Evolutionary conservation across 2,888 invertebrate species (phyloP), one percentile per base, ranked within the genome.

Genomic region (Terebella lapidaria): DNA sequence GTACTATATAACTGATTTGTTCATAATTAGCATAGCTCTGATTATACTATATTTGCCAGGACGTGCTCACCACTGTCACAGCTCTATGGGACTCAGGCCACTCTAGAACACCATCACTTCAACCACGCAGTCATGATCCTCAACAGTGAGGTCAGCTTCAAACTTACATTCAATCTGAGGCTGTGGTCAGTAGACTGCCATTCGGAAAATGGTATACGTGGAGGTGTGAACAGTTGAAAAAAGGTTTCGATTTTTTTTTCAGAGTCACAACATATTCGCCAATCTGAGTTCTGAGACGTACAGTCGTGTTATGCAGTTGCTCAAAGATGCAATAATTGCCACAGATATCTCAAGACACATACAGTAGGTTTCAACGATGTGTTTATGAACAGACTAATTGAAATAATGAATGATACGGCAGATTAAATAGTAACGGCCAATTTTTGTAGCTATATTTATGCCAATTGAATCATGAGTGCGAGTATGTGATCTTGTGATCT

Each of bases 271-370:
- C 68, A 82, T 84, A 52, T 83, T 84, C 71, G 77, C 80, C 28
- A 81, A 81, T 57, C 71, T 84, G 52, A 77, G 80, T 18, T 80
- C 84, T 1, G 82, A 81, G 29, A 80, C 82, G 60, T 84, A 83
- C 71, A 78, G 81, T 22, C 74, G 76, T 45, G 82, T 84, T 22
- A 84, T 84, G 79, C 82, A 81, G 59, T 73, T 83, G n/a, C 72
- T 84, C 54, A 84, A 84, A 66, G 81, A 82, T 53, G 81, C 83
- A 61, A 84, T 84, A 57, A 71, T 84, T 29, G 83, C 84, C 15
- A 84, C 84, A 10, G 84, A 84, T 70, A 77, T 84, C 29, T 82
- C 82, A 35, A 75, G 81, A 18, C 84, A 84, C 68, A 82, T 84
- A 64, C 81, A 83, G 84, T 84, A 75, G 82, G 83, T 76, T 35